Percentiles rank a stretch among this genome's conserved stretches.
Conservation (phyloP, 2,888 invertebrate species). For the Drosophila kambysellisi region DNA sequence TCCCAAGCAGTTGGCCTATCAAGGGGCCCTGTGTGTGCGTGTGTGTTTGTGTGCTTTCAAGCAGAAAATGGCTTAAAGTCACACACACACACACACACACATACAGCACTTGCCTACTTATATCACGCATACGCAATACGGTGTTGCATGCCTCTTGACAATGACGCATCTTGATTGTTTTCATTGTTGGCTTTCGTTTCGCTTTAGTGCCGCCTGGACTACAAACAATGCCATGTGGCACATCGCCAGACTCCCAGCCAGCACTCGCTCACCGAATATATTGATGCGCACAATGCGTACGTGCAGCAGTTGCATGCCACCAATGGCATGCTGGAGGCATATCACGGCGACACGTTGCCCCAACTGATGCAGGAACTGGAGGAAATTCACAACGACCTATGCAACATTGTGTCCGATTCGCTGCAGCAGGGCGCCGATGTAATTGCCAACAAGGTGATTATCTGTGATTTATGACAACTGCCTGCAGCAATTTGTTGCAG, state of each 20-base stretch:
- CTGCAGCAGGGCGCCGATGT: conserved; percentile 95
- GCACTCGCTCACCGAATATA: conserved; percentile 90
- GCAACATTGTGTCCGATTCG: conserved; percentile 94
- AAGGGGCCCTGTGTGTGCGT: conserved; percentile 17
- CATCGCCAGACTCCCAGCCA: conserved; percentile 91
- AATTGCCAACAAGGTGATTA: conserved; percentile 91
- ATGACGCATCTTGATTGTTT: conserved; percentile 12
- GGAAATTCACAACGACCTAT: conserved; percentile 96
- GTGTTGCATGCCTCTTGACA: conserved; percentile 28
- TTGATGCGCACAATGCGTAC: conserved; percentile 97
- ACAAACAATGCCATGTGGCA: conserved; percentile 92
- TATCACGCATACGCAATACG: conserved; percentile 32
- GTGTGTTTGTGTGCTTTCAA: conserved; percentile 6
- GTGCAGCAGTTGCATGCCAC: conserved; percentile 96
- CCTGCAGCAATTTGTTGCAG: conserved; percentile 59
- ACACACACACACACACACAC: not conserved
- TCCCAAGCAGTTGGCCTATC: conserved; percentile 24
- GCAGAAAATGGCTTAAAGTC: not conserved
- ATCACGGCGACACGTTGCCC: conserved; percentile 93
- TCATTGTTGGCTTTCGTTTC: conserved; percentile 7
- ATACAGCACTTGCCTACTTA: not conserved
- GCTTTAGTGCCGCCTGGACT: conserved; percentile 92
- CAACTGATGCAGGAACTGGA: conserved; percentile 95
- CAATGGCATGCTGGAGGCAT: conserved; percentile 96
- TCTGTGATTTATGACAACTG: conserved; percentile 62